phyloP scores from a whole-genome alignment of 2,888 invertebrate species.

The Gari tellinella region DNA sequence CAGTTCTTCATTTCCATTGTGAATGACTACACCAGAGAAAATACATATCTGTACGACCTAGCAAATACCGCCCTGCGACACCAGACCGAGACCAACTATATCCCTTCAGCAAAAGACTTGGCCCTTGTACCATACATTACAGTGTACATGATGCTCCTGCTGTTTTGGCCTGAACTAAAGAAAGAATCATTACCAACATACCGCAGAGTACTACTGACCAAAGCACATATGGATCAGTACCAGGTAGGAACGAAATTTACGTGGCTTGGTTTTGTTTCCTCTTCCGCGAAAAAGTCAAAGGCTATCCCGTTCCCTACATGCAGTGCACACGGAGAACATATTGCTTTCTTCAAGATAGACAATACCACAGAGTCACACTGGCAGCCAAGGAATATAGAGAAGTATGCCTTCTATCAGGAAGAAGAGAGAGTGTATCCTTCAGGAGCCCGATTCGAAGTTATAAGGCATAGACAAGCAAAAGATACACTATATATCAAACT shows the following conservation, averaged over 20 bases:
- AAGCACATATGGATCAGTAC: slow-evolving; percentile 40
- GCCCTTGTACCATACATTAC: slow-evolving; percentile 60
- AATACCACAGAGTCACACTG: slow-evolving; percentile 37
- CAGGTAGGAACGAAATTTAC: slow-evolving; percentile 41
- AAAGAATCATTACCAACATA: slow-evolving; percentile 43
- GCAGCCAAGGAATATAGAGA: slow-evolving; percentile 57
- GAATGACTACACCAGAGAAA: slow-evolving; percentile 51
- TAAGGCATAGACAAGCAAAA: not conserved
- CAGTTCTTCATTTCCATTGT: slow-evolving; percentile 46
- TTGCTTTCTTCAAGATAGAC: slow-evolving; percentile 46
- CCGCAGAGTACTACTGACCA: slow-evolving; percentile 45
- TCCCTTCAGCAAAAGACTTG: slow-evolving; percentile 56
- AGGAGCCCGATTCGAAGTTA: slow-evolving; percentile 52
- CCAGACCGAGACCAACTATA: slow-evolving; percentile 41
- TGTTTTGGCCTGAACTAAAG: slow-evolving; percentile 44
- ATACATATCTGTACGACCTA: slow-evolving; percentile 44
- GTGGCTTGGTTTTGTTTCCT: slow-evolving; percentile 61
- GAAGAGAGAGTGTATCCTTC: slow-evolving; percentile 60
- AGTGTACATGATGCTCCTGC: slow-evolving; percentile 54
- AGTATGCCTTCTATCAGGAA: slow-evolving; percentile 47
- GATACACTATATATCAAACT: too few relatives aligned
- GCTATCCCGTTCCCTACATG: slow-evolving; percentile 56
- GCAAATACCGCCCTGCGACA: slow-evolving; percentile 57
- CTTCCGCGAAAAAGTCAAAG: slow-evolving; percentile 30
- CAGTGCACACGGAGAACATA: slow-evolving; percentile 21